These are phyloP conservation scores for Alauda arvensis DNA, from an alignment of 2,797 vertebrate species.

Conservation along the genomic window DNA sequence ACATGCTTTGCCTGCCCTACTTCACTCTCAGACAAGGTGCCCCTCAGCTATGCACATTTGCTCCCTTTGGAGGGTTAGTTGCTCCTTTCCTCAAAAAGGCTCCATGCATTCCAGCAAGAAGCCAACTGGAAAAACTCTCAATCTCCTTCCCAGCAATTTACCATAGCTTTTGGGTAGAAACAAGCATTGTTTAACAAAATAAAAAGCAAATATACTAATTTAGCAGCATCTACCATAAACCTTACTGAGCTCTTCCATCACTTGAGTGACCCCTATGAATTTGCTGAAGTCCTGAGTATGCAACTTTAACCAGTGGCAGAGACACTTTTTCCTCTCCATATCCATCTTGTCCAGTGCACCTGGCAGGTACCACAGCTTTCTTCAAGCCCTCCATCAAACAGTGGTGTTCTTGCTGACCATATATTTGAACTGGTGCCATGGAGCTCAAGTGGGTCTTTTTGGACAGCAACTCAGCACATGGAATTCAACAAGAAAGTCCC, in stretches of 20 bases:
- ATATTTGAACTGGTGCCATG: neutral
- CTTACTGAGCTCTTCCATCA: neutral
- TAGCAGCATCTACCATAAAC: neutral
- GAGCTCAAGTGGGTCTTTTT: neutral
- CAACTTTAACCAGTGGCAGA: neutral
- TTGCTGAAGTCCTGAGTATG: neutral
- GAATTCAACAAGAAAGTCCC: neutral
- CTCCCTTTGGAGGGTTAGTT: neutral
- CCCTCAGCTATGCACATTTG: neutral
- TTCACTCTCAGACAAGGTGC: neutral
- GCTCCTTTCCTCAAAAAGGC: neutral
- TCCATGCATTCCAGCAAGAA: accelerated
- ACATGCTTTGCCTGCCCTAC: neutral
- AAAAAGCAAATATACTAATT: neutral
- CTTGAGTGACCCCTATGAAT: neutral
- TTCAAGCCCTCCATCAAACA: neutral
- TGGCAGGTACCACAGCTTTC: neutral
- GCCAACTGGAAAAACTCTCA: neutral
- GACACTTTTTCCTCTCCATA: neutral
- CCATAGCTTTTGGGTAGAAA: neutral
- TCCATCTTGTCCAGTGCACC: neutral
- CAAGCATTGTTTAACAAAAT: neutral
- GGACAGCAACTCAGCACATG: neutral
- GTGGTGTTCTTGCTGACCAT: neutral
- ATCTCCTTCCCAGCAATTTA: neutral